phyloP scores from a whole-genome alignment of 2,888 invertebrate species.

The Erebia ligea region DNA sequence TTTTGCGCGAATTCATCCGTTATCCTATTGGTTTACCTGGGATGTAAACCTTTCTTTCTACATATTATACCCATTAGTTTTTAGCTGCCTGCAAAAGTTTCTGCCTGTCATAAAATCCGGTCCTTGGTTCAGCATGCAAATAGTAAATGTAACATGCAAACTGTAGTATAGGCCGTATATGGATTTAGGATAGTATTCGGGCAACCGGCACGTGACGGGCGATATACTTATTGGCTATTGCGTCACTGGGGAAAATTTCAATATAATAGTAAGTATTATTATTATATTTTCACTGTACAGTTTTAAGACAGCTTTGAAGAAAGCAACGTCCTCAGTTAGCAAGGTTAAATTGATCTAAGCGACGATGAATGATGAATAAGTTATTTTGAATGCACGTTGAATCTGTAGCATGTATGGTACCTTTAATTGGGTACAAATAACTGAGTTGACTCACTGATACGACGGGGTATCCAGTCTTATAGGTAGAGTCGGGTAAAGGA shows the following conservation, averaged over 20 bases:
- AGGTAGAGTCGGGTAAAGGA: too few species aligned
- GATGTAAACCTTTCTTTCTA: too few species aligned
- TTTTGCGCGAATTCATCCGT: too few species aligned
- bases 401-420: too few species aligned
- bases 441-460: too few species aligned
- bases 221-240: constrained; percentile 21
- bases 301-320: constrained; percentile 28
- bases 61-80: too few species aligned
- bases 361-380: neutral
- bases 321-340: constrained; percentile 20
- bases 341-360: constrained; percentile 12
- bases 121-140: too few species aligned
- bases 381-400: neutral
- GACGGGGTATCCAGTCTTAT: too few species aligned
- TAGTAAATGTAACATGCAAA: constrained; percentile 38
- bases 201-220: constrained; percentile 42
- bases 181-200: constrained; percentile 38
- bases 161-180: constrained; percentile 32
- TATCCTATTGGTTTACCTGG: too few species aligned
- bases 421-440: too few species aligned
- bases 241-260: constrained; percentile 41
- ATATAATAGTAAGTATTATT: constrained; percentile 13
- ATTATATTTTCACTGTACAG: constrained; percentile 22
- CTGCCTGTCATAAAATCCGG: too few species aligned
- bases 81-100: too few species aligned